Evolutionary conservation across 2,797 vertebrate species (phyloP), one percentile per base, ranked within the genome.

Genomic region (Oophaga sylvatica): DNA sequence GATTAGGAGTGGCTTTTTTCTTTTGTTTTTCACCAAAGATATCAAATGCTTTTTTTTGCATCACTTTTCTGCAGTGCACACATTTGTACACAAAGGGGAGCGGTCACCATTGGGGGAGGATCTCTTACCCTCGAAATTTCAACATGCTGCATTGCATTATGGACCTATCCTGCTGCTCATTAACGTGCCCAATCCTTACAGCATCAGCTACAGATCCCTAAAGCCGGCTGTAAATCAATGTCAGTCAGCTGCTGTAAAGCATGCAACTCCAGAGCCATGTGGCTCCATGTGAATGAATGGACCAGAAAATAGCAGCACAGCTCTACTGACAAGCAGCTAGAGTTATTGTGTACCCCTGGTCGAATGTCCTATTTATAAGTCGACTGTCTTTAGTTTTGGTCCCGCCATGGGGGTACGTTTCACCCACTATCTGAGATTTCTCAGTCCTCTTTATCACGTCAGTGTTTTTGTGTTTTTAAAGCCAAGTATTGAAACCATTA

Each of bases 21-120:
- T 45, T 20, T 57, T 53, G 70, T 29, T 68, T 80, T 65, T 31
- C 63, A 86, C 75, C 84, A 86, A 86, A 79, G 84, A 79, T 56
- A 57, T 68, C 5, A 2, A 29, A 67, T 77, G 60, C 84, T 79
- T 19, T 10, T 48, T 15, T 11, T 31, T 22, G 79, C 29, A 35
- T 62, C 19, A 20, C 31, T 76, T 13, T 71, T 67, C n/a, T 56
- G 26, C 16, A 20, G 41, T 67, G 35, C 45, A 63, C 65, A 48
- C 48, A 19, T 63, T 83, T 83, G 67, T 67, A 83, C 81, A 71
- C 60, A 12, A 3, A 3, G 2, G 76, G 53, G 17, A 62, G 57
- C 8, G 5, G 6, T 48, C 19, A 45, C 31, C 13, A 26, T 31
- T 10, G 57, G 57, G 60, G 60, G 35, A 59, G n/a, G 22, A 76